Evolutionary conservation across 2,113 vertebrate genomes (phyloP), one percentile per base, ranked within the genome.

Genomic region (Colaptes auratus): DNA sequence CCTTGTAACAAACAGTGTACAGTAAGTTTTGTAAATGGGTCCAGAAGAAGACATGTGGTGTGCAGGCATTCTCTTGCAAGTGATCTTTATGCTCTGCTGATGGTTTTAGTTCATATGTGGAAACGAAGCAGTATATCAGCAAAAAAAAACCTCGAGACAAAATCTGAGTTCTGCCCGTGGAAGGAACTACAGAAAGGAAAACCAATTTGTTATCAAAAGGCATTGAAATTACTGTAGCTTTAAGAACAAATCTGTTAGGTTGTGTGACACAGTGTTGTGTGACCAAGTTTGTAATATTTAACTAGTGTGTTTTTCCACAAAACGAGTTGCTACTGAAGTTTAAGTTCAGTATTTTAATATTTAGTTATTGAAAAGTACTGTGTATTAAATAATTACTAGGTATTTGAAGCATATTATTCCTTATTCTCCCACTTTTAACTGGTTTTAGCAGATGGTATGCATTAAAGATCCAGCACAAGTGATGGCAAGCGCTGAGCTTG

Each of bases 401-500:
- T 25, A 50, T 36, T 5, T 7, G 20, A 73, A 52, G 50, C 39
- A 2, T 52, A 1, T 7, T 60, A 65, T 59, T 76, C 50, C 60
- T 30, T 75, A 4, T 76, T 95, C 75, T 53, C 61, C 27, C 17
- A 3, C 24, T 60, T 75, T 2, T 63, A 27, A 15, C 44, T 35
- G 65, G 21, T 64, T 33, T 60, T 33, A 55, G 89, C 94, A 96
- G 84, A 46, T 76, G 70, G 66, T n/a, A 12, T 72, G 67, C 46
- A 25, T 79, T 87, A 50, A 52, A 42, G 82, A n/a, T 39, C 52
- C 83, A 74, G 92, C 72, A 12, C 80, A 33, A 39, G 79, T 58
- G 81, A 92, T 92, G 86, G 91, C 91, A 70, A 89, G 78, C 78
- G 74, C 81, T 82, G 91, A 15, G 64, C 81, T 92, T 89, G 91